phyloP scores from a whole-genome alignment of 2,888 invertebrate genomes.

The Boloria selene region DNA sequence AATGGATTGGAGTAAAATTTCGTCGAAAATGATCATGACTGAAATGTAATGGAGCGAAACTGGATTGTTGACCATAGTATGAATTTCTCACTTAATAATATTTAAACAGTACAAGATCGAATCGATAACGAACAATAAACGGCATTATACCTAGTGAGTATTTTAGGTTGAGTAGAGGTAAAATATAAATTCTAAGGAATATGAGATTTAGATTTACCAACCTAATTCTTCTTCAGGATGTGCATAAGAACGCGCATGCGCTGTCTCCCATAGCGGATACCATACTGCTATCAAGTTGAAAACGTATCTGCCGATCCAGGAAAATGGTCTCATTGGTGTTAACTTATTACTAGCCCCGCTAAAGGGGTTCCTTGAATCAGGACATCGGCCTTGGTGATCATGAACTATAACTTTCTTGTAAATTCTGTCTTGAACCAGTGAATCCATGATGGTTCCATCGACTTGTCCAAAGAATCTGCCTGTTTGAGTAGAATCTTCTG shows the following conservation, averaged over 20 bases:
- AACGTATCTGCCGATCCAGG: constrained; percentile 81
- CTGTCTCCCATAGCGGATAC: constrained; percentile 75
- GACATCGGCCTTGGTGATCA: constrained; percentile 94
- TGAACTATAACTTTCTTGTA: constrained; percentile 93
- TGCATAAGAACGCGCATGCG: constrained; percentile 59
- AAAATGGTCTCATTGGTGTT: constrained; percentile 76
- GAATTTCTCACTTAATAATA: too few species aligned
- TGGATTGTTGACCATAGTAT: too few species aligned
- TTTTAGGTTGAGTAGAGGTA: too few species aligned
- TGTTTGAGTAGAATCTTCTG: constrained; percentile 92
- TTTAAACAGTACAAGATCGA: too few species aligned
- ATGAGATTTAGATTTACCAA: constrained; percentile 44
- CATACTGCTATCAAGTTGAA: constrained; percentile 75
- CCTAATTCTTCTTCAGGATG: constrained; percentile 80
- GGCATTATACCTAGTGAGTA: too few species aligned
- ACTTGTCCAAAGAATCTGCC: constrained; percentile 97
- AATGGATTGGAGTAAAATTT: too few species aligned
- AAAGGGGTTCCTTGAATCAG: constrained; percentile 85
- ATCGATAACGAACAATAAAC: too few species aligned
- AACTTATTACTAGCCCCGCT: constrained; percentile 76
- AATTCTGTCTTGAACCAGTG: constrained; percentile 93
- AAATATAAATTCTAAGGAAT: too few species aligned
- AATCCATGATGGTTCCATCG: constrained; percentile 97
- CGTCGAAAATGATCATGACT: too few species aligned
- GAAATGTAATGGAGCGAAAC: too few species aligned